phyloP scores from a whole-genome alignment of 2,113 vertebrate species.

The Amphiprion percula region DNA sequence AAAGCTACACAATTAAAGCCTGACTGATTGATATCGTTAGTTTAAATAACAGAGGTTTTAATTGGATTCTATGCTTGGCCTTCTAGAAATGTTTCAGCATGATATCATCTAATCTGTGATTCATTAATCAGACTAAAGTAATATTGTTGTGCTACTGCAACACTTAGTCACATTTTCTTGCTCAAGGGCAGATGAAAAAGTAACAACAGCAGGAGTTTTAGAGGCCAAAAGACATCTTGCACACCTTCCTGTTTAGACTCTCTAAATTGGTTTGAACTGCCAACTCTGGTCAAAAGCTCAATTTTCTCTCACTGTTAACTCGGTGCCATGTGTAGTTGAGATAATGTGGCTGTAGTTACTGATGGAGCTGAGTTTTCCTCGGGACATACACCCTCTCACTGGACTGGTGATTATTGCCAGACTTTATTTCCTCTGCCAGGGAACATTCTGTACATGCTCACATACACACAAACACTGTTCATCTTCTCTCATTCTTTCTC shows the following conservation, averaged over 20 bases:
- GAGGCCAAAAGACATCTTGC: slow-evolving; percentile 17
- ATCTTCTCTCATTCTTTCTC: no score
- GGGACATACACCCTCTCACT: slow-evolving; percentile 51
- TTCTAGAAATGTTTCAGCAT: background rate
- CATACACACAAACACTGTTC: background rate
- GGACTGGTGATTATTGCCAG: slow-evolving; percentile 62
- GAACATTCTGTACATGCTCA: slow-evolving; percentile 37
- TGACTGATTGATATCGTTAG: background rate
- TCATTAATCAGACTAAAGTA: background rate
- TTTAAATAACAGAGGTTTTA: background rate
- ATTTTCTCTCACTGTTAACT: slow-evolving; percentile 49
- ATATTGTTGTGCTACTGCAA: background rate
- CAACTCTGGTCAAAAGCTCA: slow-evolving; percentile 54
- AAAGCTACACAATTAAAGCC: no score
- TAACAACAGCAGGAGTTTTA: slow-evolving; percentile 36
- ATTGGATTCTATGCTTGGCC: background rate
- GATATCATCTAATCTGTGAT: background rate
- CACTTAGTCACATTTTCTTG: slow-evolving; percentile 4
- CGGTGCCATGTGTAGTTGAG: slow-evolving; percentile 43
- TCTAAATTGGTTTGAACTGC: slow-evolving; percentile 51
- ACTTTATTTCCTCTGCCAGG: slow-evolving; percentile 62
- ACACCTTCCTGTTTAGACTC: slow-evolving; percentile 43
- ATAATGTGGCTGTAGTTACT: slow-evolving; percentile 60
- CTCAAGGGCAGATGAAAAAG: slow-evolving; percentile 25
- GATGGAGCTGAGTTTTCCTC: slow-evolving; percentile 46